Evolutionary conservation across 2,113 vertebrate genomes (phyloP).

Genomic region (Sardina pilchardus): DNA sequence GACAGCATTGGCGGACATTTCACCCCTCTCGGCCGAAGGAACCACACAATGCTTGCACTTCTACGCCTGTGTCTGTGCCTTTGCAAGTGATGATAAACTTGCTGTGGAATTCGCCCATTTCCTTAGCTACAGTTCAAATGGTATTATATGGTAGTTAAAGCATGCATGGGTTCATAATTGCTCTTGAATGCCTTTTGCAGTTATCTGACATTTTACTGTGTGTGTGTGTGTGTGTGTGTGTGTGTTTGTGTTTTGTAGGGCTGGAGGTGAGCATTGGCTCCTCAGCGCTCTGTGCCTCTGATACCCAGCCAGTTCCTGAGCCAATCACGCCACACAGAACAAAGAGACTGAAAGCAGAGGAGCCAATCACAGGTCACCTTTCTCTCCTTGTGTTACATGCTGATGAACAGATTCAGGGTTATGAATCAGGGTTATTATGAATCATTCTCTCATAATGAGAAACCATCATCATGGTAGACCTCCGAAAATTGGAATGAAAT

Average conservation of each 20-base stretch:
- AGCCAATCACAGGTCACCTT: conserved; percentile 51
- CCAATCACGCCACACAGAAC: conserved; percentile 40
- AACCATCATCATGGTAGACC: too few species aligned
- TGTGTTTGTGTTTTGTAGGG: conserved; percentile 37
- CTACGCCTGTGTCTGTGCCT: conserved; percentile 89
- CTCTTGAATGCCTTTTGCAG: too few species aligned
- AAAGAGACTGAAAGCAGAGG: conserved; percentile 61
- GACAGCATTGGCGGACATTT: background rate
- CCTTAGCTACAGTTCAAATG: conserved; percentile 70
- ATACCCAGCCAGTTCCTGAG: conserved; percentile 47
- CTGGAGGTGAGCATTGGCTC: conserved; percentile 34
- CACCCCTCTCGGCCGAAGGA: background rate
- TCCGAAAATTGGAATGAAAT: too few species aligned
- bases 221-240: background rate
- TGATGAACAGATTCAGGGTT: too few species aligned
- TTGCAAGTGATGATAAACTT: conserved; percentile 85
- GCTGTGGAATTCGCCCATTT: conserved; percentile 83
- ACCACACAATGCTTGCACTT: conserved; percentile 82
- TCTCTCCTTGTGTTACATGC: background rate
- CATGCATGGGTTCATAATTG: background rate
- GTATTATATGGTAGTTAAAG: conserved; percentile 58
- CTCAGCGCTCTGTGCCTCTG: conserved; percentile 27
- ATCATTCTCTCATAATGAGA: too few species aligned
- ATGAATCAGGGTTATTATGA: too few species aligned
- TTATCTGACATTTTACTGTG: background rate